Percentiles rank a stretch among this genome's conserved stretches.
phyloP scores from a whole-genome alignment of 2,888 invertebrate genomes.

The Lymantria dispar region DNA sequence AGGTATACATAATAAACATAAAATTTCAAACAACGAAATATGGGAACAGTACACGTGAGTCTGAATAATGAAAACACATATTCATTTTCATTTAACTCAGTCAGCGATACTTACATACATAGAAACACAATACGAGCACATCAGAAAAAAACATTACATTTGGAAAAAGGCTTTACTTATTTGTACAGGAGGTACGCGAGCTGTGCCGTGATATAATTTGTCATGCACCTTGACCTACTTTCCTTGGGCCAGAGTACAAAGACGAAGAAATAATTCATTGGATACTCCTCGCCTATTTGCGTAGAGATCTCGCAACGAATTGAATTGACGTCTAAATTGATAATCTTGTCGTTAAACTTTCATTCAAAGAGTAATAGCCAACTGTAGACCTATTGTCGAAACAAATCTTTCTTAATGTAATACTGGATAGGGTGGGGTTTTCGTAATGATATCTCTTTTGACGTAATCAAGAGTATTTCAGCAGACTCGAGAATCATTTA shows the following conservation, averaged over 20 bases:
- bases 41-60: slow-evolving; percentile 3
- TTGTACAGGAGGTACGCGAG: slow-evolving; percentile 45
- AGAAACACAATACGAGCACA: slow-evolving; percentile 34
- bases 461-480: background rate
- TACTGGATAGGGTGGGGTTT: background rate
- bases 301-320: slow-evolving; percentile 39
- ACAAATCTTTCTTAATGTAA: slow-evolving; percentile 13
- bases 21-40: background rate
- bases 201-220: slow-evolving; percentile 56
- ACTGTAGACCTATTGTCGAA: slow-evolving; percentile 9
- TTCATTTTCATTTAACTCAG: slow-evolving; percentile 24
- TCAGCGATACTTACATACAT: slow-evolving; percentile 25
- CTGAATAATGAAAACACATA: slow-evolving; percentile 18
- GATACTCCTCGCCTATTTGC: slow-evolving; percentile 37
- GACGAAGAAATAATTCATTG: slow-evolving; percentile 44
- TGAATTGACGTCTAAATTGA: slow-evolving; percentile 22
- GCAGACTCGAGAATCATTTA: background rate
- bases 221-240: slow-evolving; percentile 63
- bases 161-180: slow-evolving; percentile 57
- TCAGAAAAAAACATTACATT: slow-evolving; percentile 50
- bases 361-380: slow-evolving; percentile 6
- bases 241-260: slow-evolving; percentile 27
- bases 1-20: background rate
- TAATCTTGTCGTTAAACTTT: slow-evolving; percentile 15
- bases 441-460: background rate